phyloP scores from a whole-genome alignment of 2,888 invertebrate genomes.

The Lepidocyrtoides sp. region DNA sequence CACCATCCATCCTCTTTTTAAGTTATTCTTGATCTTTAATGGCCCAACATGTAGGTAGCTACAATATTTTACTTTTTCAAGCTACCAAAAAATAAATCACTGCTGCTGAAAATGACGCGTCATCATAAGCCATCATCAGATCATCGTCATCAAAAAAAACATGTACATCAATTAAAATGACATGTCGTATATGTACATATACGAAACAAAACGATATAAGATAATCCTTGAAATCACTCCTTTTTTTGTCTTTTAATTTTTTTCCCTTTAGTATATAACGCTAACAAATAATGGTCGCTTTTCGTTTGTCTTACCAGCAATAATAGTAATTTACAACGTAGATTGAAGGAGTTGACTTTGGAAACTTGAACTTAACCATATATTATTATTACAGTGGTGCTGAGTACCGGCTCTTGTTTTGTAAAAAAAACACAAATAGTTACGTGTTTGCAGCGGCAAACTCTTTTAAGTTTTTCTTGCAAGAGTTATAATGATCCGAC shows the following conservation, averaged over 20 bases:
- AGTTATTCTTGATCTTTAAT: not conserved
- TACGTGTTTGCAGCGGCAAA: not conserved
- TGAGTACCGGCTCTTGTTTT: not conserved
- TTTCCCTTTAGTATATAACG: not conserved
- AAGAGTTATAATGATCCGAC: conserved; percentile 55
- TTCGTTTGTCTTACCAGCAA: not conserved
- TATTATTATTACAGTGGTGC: too few species aligned
- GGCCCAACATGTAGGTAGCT: not conserved
- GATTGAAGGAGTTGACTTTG: conserved; percentile 47
- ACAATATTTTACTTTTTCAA: not conserved
- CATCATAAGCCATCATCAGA: conserved; percentile 6
- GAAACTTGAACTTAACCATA: not conserved
- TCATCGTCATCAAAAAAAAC: conserved; percentile 11
- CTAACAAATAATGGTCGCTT: not conserved
- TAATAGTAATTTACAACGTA: conserved; percentile 43
- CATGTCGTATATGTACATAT: not conserved
- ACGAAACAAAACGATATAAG: not conserved
- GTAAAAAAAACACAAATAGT: not conserved
- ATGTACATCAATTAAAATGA: conserved; percentile 20
- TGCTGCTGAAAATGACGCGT: conserved; percentile 41
- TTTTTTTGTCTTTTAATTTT: not conserved
- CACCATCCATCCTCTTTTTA: not conserved
- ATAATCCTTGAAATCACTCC: conserved; percentile 3
- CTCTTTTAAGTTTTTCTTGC: not conserved
- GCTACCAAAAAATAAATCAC: conserved; percentile 2